Evolutionary conservation across 2,888 invertebrate species (phyloP), one percentile per base, ranked within the genome.

Genomic region (Drosophila flavopinicola): DNA sequence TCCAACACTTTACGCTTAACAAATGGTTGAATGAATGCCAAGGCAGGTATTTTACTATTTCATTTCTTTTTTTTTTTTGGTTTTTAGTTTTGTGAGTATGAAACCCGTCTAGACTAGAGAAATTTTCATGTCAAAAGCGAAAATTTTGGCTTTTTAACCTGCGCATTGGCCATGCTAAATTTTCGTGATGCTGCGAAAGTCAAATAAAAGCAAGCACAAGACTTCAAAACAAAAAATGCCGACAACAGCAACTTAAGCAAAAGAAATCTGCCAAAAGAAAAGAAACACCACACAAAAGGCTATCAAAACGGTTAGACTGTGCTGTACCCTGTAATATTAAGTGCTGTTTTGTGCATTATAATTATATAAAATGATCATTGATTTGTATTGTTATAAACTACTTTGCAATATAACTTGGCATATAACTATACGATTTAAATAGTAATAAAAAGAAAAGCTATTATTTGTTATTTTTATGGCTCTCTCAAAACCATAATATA

Each of bases 171-270:
- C 61, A 76, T 76, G 80, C 77, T 69, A 80, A 76, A 79, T 77
- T 73, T 77, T 69, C 77, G 68, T 80, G 80, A 77, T 76, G 79
- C 76, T 75, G 75, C 75, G 61, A 78, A 75, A 75, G 72, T 75
- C 79, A 75, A 75, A 75, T 75, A 75, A 61, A 79, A 66, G 45
- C 54, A 38, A 59, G 38, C 58, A 23, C 24, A 42, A 61, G n/a
- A 78, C 79, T 60, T 75, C 69, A 80, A 77, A 76, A 76, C 63
- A 29, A 72, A 79, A 66, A 72, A 73, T 58, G 66, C 78, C 75
- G 75, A 75, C 75, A 53, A 30, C 42, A 29, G 35, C 33, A 58
- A 47, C 44, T 48, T 15, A 45, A 66, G 13, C 24, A 30, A 17
- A 53, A 65, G 23, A 56, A 51, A 51, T 58, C 24, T 10, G 65